Base-by-base conservation (phyloP, 1,140 invertebrate genomes). In the Drosophila burlai region DNA sequence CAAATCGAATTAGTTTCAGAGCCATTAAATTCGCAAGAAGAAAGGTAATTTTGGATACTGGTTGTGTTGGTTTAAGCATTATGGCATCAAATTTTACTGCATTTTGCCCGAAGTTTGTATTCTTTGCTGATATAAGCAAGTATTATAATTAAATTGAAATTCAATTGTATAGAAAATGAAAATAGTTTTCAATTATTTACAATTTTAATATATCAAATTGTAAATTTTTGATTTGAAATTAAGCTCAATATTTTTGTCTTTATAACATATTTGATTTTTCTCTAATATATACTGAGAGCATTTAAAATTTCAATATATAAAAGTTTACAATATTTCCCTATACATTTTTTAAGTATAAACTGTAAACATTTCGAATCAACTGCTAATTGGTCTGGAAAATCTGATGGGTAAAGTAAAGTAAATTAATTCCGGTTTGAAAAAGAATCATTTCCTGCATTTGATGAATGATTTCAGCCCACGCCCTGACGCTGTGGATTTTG, bases 311-410 rank as follows among this genome's bases (percentile, higher is more conserved):
- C 13, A 15, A 15, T 38, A 15, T 2, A 38, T 38, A 2, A 15
- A 15, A 5, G 4, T 38, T 38, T 42, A n/a, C 26, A 29, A 29
- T 29, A 6, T 29, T 29, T 29, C 4, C 4, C 26, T 6, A 5
- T 29, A 29, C 26, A 29, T 29, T 29, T 29, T 29, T 29, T 29
- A 29, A 29, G 9, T 16, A 1, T 4, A 21, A 40, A 5, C 52
- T 38, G 26, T 31, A n/a, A 58, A 15, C 50, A 64, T 42, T 60
- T 24, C 29, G 31, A 65, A 65, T 36, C 13, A 46, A 7, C 63
- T 29, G 57, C 26, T 62, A 66, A 66, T 66, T 66, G 63, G 34
- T 34, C 11, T 26, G 29, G 40, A 65, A 61, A 61, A 66, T 45
- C 24, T 26, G 16, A 36, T 62, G 57, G n/a, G 13, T 31, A 29